Base-by-base conservation (phyloP, 2,888 invertebrate species). In the Leptarthrus brevirostris region DNA sequence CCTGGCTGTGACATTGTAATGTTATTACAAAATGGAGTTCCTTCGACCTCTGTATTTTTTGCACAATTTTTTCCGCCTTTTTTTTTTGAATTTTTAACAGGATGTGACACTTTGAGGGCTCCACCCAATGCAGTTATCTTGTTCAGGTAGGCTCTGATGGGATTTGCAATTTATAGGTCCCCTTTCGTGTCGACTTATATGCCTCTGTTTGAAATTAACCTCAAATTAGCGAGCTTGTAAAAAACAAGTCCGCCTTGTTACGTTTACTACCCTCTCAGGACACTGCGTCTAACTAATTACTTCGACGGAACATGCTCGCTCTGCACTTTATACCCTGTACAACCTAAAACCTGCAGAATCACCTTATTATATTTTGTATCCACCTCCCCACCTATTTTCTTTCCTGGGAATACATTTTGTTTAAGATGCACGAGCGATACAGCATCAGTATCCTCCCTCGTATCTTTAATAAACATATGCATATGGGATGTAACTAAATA, bases 401-500 rank as follows among this genome's bases (percentile, higher is more conserved):
- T 30, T 22, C 12, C 14, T 16, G 58, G 36, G 12, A 40, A 2
- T 30, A 61, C 22, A 61, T 61, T 36, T 61, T 61, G 61, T n/a
- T 61, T 61, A 61, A 61, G 40, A 61, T 61, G 61, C 61, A 61
- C 30, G 34, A 20, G 10, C 12, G 40, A 40, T 61, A 61, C 26
- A 20, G 40, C 61, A 36, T 12, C 61, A 36, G 5, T 22, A 16
- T n/a, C 56, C 18, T 12, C 22, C 40, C 20, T 20, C 34, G 22
- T 36, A 40, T 40, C 40, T 40, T 16, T 16, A 1, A 30, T 30
- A 34, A 34, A 47, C 47, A 26, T 47, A 49, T 66, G 66, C 66
- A 66, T 47, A 66, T 47, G 26, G 24, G 44, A 26, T 72, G 72
- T 72, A 72, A 72, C 72, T 56, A 72, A 72, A 72, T 72, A 72